phyloP scores from a whole-genome alignment of 2,888 invertebrate genomes.

The Kryphioiulus occultus region DNA sequence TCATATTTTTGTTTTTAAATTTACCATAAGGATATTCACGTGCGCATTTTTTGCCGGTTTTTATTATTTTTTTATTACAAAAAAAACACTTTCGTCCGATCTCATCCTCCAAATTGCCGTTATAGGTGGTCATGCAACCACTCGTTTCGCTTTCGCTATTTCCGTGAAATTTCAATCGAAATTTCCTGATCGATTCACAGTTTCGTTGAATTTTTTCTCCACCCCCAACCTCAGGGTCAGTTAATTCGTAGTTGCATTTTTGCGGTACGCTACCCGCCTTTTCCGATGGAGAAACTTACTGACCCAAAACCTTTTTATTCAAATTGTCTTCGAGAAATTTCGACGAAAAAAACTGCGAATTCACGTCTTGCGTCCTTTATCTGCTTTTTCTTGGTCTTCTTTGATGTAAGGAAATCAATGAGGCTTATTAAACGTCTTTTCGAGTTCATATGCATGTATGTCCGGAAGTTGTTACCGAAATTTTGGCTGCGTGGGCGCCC shows the following conservation, averaged over 20 bases:
- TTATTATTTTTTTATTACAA: too few relatives aligned
- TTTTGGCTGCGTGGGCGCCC: neutral
- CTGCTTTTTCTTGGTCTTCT: neutral
- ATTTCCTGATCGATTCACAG: neutral
- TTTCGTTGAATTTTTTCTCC: neutral
- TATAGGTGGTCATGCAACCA: too few relatives aligned
- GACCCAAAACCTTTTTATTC: constrained; percentile 35
- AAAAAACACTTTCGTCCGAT: too few relatives aligned
- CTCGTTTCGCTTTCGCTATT: neutral
- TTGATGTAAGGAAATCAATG: neutral
- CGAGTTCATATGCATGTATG: neutral
- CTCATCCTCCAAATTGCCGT: too few relatives aligned
- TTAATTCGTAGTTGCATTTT: too few relatives aligned
- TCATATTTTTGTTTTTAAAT: too few relatives aligned
- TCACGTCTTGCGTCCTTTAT: neutral
- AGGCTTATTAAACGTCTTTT: neutral
- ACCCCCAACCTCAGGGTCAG: neutral
- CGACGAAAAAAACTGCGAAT: neutral
- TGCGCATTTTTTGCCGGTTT: too few relatives aligned
- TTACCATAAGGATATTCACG: too few relatives aligned
- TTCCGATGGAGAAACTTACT: neutral
- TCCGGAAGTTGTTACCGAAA: neutral
- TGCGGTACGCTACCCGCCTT: neutral
- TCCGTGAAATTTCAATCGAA: neutral
- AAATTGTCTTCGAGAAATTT: neutral